Base-by-base conservation (phyloP, 2,797 vertebrate genomes). In the Onychomys torridus region DNA sequence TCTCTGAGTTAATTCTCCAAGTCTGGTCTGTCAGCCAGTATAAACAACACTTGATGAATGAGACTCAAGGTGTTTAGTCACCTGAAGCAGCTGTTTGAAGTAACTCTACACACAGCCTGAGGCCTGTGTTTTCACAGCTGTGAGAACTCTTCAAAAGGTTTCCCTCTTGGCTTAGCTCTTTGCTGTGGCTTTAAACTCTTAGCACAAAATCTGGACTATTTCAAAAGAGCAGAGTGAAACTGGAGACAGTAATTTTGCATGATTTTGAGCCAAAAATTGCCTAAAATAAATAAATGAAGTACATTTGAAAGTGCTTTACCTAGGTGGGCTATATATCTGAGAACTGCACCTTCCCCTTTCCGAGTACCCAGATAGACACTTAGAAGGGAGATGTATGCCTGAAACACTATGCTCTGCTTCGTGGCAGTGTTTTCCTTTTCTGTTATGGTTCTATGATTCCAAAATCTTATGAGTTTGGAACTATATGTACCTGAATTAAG, bases 11-110 rank as follows among this genome's bases (percentile, higher is more conserved):
- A 98, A 99, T 99, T 99, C 99, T 99, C 99, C 97, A 98, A 98
- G 98, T 98, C 98, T 98, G 98, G 98, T 98, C 98, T 98, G 99
- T 99, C 99, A 99, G 99, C 99, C 99, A 99, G 99, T 98, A 99
- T 99, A 99, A 99, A 99, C 99, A 99, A 98, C 98, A 96, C 98
- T 99, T 99, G 99, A 99, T 99, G 98, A 99, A 99, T 99, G 99
- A 99, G 99, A 99, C 99, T 99, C 98, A 99, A 99, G 99, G 99
- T 99, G 99, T 98, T 99, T 99, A 99, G 99, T 99, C 99, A 99
- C 99, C 99, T 99, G 99, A 99, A 99, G 99, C 99, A 98, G 98
- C 99, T 98, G 98, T 98, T 99, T 98, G 97, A 99, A 99, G 99
- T 98, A 98, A 98, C 98, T 98, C 98, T 98, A 98, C 98, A 98